phyloP scores from a whole-genome alignment of 2,113 vertebrate genomes.

The Psettodes erumei region DNA sequence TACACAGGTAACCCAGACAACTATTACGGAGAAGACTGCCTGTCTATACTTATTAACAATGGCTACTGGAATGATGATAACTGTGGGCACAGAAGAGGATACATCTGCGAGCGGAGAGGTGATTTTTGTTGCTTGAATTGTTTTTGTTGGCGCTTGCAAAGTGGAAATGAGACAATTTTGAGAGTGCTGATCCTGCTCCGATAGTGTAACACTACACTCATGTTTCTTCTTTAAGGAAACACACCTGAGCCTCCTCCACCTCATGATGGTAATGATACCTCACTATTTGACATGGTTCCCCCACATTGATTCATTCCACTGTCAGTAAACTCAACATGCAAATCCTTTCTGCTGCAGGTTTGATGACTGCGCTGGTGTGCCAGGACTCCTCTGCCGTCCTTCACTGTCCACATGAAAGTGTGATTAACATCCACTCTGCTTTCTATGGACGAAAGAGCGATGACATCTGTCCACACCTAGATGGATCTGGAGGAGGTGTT shows the following conservation, averaged over 20 bases:
- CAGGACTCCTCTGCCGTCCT: slow-evolving; percentile 73
- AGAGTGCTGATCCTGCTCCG: background rate
- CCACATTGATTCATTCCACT: background rate
- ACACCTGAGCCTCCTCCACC: slow-evolving; percentile 81
- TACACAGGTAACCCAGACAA: slow-evolving; percentile 82
- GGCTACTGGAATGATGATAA: slow-evolving; percentile 85
- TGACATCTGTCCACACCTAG: slow-evolving; percentile 74
- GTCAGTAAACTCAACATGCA: background rate
- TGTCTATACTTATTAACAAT: slow-evolving; percentile 76
- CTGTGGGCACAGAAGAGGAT: slow-evolving; percentile 79
- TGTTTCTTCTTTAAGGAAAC: slow-evolving; percentile 69
- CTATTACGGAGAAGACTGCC: slow-evolving; percentile 80
- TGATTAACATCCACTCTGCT: slow-evolving; percentile 83
- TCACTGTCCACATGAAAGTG: slow-evolving; percentile 78
- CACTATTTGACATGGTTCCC: background rate
- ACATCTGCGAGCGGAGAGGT: slow-evolving; percentile 84
- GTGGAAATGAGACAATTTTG: background rate
- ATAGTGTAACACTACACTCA: background rate
- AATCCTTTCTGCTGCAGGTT: slow-evolving; percentile 65
- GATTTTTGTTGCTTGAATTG: background rate
- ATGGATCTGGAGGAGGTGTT: slow-evolving; percentile 52
- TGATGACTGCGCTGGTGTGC: slow-evolving; percentile 75
- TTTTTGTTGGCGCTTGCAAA: background rate
- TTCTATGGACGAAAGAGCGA: slow-evolving; percentile 77
- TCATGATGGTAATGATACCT: slow-evolving; percentile 77